Conservation (phyloP, 2,888 invertebrate genomes). For the Oscheius sp. region DNA sequence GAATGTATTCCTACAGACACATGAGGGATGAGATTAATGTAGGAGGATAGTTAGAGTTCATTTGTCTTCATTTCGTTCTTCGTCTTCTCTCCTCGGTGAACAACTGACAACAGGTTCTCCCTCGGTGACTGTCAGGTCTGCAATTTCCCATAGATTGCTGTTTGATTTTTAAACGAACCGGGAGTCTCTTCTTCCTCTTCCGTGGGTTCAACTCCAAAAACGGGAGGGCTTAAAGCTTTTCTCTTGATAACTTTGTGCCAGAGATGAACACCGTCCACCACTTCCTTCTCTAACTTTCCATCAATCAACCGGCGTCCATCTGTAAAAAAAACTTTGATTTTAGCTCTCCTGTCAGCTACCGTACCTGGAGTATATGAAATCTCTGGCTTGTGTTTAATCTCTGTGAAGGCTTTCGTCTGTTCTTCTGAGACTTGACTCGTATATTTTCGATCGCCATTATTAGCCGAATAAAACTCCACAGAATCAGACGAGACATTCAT, state of each 20-base stretch:
- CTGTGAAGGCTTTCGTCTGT: constrained; percentile 47
- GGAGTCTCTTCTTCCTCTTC: no score
- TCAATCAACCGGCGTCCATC: constrained; percentile 15
- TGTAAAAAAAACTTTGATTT: no score
- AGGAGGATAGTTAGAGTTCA: neutral
- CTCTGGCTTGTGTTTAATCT: constrained; percentile 46
- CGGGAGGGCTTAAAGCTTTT: neutral
- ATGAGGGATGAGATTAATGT: neutral
- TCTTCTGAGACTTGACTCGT: constrained; percentile 23
- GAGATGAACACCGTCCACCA: constrained; percentile 2
- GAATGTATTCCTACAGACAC: neutral
- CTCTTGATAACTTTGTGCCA: constrained; percentile 9
- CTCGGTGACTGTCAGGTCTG: neutral
- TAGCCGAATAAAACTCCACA: constrained; percentile 18
- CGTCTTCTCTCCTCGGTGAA: neutral
- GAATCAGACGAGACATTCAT: constrained; percentile 21
- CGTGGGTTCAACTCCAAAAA: no score
- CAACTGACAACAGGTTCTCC: neutral
- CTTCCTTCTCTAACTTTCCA: constrained; percentile 16
- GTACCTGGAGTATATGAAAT: constrained; percentile 53
- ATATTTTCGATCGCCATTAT: neutral
- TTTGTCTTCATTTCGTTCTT: neutral
- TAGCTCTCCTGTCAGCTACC: no score
- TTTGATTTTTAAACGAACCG: no score
- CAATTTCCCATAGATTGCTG: no score